Evolutionary conservation across 2,797 vertebrate species (phyloP).

Genomic region (Vespertilio murinus): DNA sequence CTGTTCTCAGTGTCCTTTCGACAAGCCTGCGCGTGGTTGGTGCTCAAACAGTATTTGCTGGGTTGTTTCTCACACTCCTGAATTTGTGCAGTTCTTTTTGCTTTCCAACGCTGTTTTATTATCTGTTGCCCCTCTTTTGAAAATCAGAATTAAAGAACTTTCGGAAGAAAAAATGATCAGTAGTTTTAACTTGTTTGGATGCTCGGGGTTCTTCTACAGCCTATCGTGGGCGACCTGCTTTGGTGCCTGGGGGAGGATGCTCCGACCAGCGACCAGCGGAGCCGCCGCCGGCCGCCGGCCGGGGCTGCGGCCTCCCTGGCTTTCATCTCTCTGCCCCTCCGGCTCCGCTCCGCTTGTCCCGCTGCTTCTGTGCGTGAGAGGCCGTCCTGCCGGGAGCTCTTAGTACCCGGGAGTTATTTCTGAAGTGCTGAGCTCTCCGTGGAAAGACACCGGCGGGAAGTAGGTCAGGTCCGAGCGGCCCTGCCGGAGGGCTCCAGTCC

Average conservation of each 20-base stretch:
- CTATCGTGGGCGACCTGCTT: neutral
- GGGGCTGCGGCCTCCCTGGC: neutral
- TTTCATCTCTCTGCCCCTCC: constrained; percentile 5
- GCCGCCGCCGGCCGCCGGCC: too few relatives aligned
- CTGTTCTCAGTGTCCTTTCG: neutral
- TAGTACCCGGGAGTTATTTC: constrained; percentile 17
- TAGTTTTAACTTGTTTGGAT: neutral
- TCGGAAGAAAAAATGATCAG: neutral
- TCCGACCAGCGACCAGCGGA: too few relatives aligned
- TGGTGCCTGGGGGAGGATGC: neutral
- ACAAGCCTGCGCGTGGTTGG: neutral
- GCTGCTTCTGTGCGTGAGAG: constrained; percentile 11
- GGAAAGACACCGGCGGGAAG: neutral
- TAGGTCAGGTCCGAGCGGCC: neutral
- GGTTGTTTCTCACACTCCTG: neutral
- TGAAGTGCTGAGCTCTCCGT: neutral
- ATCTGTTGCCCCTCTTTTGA: neutral
- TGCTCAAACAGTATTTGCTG: neutral
- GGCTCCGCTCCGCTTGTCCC: neutral
- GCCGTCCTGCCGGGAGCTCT: neutral
- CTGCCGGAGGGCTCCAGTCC: neutral
- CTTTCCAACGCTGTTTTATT: neutral
- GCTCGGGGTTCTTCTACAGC: neutral
- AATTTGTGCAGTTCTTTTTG: neutral
- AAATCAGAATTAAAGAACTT: constrained; percentile 32